Evolutionary conservation across 1,140 invertebrate species (phyloP).

Genomic region (Anastrepha ludens): DNA sequence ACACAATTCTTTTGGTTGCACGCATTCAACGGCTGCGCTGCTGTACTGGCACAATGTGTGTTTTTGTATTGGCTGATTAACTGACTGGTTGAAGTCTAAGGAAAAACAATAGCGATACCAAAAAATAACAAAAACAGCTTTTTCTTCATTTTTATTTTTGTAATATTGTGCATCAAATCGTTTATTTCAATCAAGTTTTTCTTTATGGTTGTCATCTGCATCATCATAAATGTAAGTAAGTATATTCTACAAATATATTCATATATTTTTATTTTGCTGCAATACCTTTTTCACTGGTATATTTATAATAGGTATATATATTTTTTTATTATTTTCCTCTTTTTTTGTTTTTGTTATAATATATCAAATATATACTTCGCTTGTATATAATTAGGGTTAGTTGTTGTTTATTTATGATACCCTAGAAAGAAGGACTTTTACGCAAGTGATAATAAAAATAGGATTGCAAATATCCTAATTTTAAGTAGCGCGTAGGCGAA

Average conservation of each 20-base stretch:
- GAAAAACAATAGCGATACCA: slow-evolving; percentile 51
- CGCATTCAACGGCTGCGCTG: slow-evolving; percentile 12
- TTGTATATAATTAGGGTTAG: slow-evolving; percentile 33
- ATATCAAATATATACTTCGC: slow-evolving; percentile 9
- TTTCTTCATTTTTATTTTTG: slow-evolving; percentile 24
- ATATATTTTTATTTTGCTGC: neutral
- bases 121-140: slow-evolving; percentile 55
- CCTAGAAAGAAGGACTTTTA: neutral
- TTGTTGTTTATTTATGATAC: slow-evolving; percentile 19
- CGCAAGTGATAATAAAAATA: neutral
- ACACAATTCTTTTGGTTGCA: slow-evolving; percentile 71
- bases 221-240: slow-evolving; percentile 54
- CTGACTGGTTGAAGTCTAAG: neutral
- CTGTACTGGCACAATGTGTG: slow-evolving; percentile 26
- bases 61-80: slow-evolving; percentile 55
- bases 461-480: neutral
- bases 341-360: neutral
- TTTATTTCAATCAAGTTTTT: slow-evolving; percentile 46
- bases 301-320: neutral
- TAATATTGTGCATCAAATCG: slow-evolving; percentile 52
- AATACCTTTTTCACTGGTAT: neutral
- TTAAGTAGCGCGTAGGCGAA: neutral
- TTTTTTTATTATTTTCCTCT: neutral
- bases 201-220: slow-evolving; percentile 57
- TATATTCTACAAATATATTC: slow-evolving; percentile 12